Base-by-base conservation (phyloP, 2,113 vertebrate genomes). In the Sorex araneus region DNA sequence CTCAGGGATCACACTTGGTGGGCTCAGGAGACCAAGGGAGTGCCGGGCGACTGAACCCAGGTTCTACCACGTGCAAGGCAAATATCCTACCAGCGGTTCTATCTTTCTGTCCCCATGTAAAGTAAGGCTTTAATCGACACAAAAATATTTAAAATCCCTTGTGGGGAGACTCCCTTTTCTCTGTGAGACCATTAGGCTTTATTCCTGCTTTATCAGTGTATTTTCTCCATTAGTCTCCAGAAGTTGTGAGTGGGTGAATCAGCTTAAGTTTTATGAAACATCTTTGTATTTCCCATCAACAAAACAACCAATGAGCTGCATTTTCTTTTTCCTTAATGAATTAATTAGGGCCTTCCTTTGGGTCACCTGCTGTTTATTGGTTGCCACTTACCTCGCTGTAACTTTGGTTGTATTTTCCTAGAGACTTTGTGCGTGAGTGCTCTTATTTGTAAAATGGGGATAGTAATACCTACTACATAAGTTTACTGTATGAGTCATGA, bases 221-320 rank as follows among this genome's bases (percentile, higher is more conserved):
- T 91, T 81, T 25, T 57, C 27, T 73, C 85, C 25, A 50, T 5
- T 84, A 64, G 60, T n/a, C 30, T 77, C 93, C 67, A 87, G 11
- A 76, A 83, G 32, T 74, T 84, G 7, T 74, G 25, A 28, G 15
- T 90, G 40, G 47, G 34, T 66, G 88, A 75, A 92, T 71, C 10
- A 94, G 27, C 63, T 76, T 43, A 89, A 80, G 73, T 85, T 92
- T 82, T 93, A 93, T 50, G 82, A 92, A 82, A 71, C 2, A 66
- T 60, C 36, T 89, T 71, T 70, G 28, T 80, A 50, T 8, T 60
- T 75, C 45, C 12, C 4, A 32, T 73, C 34, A 89, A 94, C 11
- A 84, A 87, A 80, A 19, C 50, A 87, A 84, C 3, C 28, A 76
- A 70, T 36, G 6, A 23, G 88, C 63, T 34, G 67, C 77, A 25